A percentile compares a stretch with the other conserved stretches of the same genome.
Conservation (phyloP, 2,888 invertebrate genomes). For the Leucania comma region DNA sequence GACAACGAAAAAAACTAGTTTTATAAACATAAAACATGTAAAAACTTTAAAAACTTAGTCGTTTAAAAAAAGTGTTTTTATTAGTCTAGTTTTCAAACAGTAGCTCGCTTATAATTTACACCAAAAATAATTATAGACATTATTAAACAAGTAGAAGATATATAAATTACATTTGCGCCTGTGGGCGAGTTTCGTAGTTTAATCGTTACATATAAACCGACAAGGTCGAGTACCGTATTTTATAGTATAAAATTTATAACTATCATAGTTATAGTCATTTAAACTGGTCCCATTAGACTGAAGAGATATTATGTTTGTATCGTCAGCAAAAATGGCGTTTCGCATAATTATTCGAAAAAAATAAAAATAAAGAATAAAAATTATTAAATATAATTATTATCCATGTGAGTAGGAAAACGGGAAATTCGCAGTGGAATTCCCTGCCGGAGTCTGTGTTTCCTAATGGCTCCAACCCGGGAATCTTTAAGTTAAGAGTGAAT, state of each 20-base stretch:
- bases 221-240: slow-evolving; percentile 78
- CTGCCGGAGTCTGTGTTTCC: no score
- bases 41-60: not conserved
- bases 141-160: slow-evolving; percentile 62
- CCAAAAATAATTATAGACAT: slow-evolving; percentile 54
- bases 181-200: slow-evolving; percentile 71
- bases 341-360: slow-evolving; percentile 11
- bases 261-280: slow-evolving; percentile 79
- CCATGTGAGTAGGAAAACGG: not conserved
- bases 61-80: not conserved
- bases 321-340: slow-evolving; percentile 35
- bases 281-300: slow-evolving; percentile 67
- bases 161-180: slow-evolving; percentile 73
- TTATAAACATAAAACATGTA: no score
- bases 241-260: slow-evolving; percentile 79
- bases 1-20: no score
- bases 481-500: no score
- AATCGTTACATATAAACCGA: slow-evolving; percentile 67
- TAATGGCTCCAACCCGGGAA: no score
- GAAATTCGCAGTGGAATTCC: no score
- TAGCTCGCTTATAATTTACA: slow-evolving; percentile 43
- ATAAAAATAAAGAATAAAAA: not conserved
- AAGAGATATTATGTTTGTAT: slow-evolving; percentile 58
- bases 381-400: no score
- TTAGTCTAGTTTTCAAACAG: slow-evolving; percentile 19